These are phyloP conservation scores for Nothobranchius kuhntae DNA, from an alignment of 2,113 vertebrate genomes.

Conservation along the genomic window DNA sequence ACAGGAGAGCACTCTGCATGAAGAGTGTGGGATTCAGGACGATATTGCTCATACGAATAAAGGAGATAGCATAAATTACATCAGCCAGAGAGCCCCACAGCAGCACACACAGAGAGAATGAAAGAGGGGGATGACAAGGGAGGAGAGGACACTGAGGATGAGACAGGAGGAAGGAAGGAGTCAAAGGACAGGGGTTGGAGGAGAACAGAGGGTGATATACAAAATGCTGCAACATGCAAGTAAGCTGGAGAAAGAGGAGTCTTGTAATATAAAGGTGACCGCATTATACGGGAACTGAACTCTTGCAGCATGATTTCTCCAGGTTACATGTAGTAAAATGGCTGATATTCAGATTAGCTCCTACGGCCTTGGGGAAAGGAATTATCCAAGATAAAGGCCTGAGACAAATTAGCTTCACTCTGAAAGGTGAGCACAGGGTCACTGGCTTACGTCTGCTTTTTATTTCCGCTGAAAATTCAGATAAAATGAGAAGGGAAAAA, in stretches of 20 bases:
- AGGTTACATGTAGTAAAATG: slow-evolving; percentile 18
- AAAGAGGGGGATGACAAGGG: slow-evolving; percentile 3
- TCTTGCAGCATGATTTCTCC: slow-evolving; percentile 19
- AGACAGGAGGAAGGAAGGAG: slow-evolving; percentile 23
- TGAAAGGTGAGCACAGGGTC: slow-evolving; percentile 21
- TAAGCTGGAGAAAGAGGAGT: slow-evolving; percentile 41
- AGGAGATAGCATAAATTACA: slow-evolving; percentile 71
- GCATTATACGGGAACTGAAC: slow-evolving; percentile 9
- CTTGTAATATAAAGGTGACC: slow-evolving; percentile 66
- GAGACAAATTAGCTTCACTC: slow-evolving; percentile 10
- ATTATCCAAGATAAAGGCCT: slow-evolving; percentile 34
- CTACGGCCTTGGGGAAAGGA: slow-evolving; percentile 15
- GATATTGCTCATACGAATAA: slow-evolving; percentile 47
- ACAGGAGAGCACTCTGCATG: slow-evolving; percentile 69
- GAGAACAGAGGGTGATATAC: slow-evolving; percentile 18
- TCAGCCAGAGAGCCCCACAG: slow-evolving; percentile 62
- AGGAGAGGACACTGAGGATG: slow-evolving; percentile 33
- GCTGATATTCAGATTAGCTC: slow-evolving; percentile 40
- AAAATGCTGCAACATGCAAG: slow-evolving; percentile 19
- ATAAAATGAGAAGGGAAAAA: slow-evolving; percentile 16
- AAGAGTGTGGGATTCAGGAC: slow-evolving; percentile 55
- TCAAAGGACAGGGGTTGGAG: slow-evolving; percentile 19
- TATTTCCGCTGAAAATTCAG: slow-evolving; percentile 29
- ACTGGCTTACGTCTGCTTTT: not conserved
- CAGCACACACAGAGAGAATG: slow-evolving; percentile 33